These are phyloP conservation scores for Anthopleura sola DNA, from an alignment of 64 coral and sea anemone genomes.

Conservation along the genomic window DNA sequence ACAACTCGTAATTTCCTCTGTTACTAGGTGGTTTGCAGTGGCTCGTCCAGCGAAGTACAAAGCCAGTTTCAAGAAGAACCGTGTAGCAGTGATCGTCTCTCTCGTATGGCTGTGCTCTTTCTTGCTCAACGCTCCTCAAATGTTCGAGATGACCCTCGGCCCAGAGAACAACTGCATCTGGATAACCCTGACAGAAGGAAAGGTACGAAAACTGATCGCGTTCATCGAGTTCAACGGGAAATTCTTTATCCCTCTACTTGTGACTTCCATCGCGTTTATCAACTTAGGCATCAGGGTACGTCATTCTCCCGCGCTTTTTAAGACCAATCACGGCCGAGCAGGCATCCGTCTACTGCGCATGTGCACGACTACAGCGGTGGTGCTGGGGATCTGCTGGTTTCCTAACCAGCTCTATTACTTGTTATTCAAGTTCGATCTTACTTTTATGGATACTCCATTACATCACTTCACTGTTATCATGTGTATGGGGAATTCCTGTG, in stretches of 20 bases:
- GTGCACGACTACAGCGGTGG: constrained; percentile 63
- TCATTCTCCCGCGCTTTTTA: constrained; percentile 74
- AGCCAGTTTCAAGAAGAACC: constrained; percentile 49
- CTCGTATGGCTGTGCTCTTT: constrained; percentile 43
- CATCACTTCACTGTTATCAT: constrained; percentile 78
- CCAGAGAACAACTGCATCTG: constrained; percentile 25
- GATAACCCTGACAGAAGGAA: constrained; percentile 38
- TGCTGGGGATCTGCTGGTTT: constrained; percentile 76
- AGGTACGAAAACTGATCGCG: constrained; percentile 38
- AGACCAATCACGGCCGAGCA: constrained; percentile 73
- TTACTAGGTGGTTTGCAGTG: constrained; percentile 56
- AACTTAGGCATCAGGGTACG: constrained; percentile 49
- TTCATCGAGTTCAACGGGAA: constrained; percentile 71
- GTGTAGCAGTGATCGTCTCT: constrained; percentile 22
- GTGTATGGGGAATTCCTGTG: constrained; percentile 86
- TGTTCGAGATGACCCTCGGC: constrained; percentile 52
- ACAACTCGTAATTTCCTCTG: neutral
- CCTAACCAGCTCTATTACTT: constrained; percentile 90
- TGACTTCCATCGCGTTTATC: constrained; percentile 51
- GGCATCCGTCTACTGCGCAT: constrained; percentile 82
- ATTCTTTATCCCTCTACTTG: constrained; percentile 67
- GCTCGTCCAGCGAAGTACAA: constrained; percentile 49
- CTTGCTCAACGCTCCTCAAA: constrained; percentile 49
- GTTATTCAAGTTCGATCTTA: constrained; percentile 81
- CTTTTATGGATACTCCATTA: constrained; percentile 51